Base-by-base conservation (phyloP, 2,888 invertebrate species). In the Lumbricus terrestris region DNA sequence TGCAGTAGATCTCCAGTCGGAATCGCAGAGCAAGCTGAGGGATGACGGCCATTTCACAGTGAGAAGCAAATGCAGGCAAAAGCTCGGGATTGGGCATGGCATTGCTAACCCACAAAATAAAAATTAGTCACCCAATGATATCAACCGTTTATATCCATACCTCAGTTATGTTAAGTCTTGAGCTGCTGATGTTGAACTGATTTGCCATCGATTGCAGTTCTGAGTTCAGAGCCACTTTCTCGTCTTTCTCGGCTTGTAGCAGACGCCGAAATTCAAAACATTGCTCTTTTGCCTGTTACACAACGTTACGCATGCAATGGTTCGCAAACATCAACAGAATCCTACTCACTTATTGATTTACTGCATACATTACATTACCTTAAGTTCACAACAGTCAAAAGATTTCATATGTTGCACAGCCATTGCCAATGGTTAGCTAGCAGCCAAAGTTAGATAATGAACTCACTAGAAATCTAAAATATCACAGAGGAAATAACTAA, bases 221-320 rank as follows among this genome's bases (percentile, higher is more conserved):
- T 6, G 85, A 34, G 37, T 34, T 85, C 34, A 37, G 35, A 85
- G 85, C 85, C 20, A 35, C 37, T 23, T 85, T 85, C 23, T 37
- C 85, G n/a, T 85, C 85, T 23, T 85, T 85, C 37, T 85, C 85
- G 1, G 85, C 85, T 85, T 85, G 85, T 6, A 35, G 37, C 35
- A 85, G 85, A 85, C 85, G 85, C 35, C 85, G 85, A 34, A 16
- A 16, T 37, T 85, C 85, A 37, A 85, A 85, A 37, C 85, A 85
- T 37, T 85, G 85, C 11, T 85, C 85, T 37, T 85, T 85, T 37
- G 85, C 85, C 85, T 85, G 34, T 85, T 37, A 69, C n/a, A 69
- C 29, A 11, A 34, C 35, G 34, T 85, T 37, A 69, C n/a, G n/a
- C 29, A 11, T 11, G n/a, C n/a, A 29, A 69, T 20, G n/a, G 29